A percentile compares a stretch with the other conserved stretches of the same genome.
These are phyloP conservation scores for Plemyria rubiginata DNA, from an alignment of 2,888 invertebrate genomes.

Conservation along the genomic window DNA sequence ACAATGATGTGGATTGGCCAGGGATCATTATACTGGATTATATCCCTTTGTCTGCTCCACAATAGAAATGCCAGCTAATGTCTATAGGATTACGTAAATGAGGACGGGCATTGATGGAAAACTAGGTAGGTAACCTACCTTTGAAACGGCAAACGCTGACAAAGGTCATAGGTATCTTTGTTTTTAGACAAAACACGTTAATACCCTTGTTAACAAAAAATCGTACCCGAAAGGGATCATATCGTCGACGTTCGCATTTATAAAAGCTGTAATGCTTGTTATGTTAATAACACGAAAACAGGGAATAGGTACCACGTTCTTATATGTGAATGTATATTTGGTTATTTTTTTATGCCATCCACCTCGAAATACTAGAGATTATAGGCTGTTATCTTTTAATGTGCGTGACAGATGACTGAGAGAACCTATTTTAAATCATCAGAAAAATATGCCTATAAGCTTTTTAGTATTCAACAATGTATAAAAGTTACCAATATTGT, in stretches of 20 bases:
- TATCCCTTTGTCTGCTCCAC: constrained; percentile 51
- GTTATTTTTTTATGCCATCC: background rate
- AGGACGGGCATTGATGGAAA: constrained; percentile 42
- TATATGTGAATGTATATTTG: background rate
- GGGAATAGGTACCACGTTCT: background rate
- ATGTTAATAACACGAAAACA: constrained; percentile 38
- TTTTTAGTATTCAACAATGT: too few relatives aligned
- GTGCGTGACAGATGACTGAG: too few relatives aligned
- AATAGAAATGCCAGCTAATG: constrained; percentile 44
- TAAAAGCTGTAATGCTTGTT: constrained; percentile 49
- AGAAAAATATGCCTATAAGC: too few relatives aligned
- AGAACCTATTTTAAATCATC: too few relatives aligned
- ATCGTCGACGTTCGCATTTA: constrained; percentile 52
- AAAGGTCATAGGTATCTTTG: constrained; percentile 51
- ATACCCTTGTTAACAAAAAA: constrained; percentile 61
- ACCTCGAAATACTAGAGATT: background rate
- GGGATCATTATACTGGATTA: constrained; percentile 39
- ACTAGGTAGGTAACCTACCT: constrained; percentile 37
- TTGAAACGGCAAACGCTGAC: constrained; percentile 52
- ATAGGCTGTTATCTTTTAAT: too few relatives aligned
- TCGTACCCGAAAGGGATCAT: constrained; percentile 48
- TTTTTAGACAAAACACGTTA: constrained; percentile 49
- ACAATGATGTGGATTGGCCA: constrained; percentile 23
- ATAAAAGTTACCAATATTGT: too few relatives aligned
- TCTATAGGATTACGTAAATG: constrained; percentile 51